Base-by-base conservation (phyloP, 2,888 invertebrate species). In the Dicyrtoma fusca region DNA sequence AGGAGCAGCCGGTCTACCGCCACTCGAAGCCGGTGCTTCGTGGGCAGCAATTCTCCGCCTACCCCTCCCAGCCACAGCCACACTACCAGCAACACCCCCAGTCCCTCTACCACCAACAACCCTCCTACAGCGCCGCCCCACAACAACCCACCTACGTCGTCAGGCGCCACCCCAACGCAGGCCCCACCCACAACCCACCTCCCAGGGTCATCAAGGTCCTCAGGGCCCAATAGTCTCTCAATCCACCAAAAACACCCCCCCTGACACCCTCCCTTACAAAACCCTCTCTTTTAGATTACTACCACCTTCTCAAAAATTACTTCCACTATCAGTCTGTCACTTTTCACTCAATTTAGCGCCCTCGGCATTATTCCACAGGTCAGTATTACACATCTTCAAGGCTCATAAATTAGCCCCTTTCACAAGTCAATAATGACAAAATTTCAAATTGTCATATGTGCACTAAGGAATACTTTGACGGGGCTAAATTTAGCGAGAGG, bases 31-130 rank as follows among this genome's bases (percentile, higher is more conserved):
- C 3, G 4, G 34, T 34, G 4, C 34, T 19, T 14, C 62, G 68
- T 57, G 17, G 42, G 0, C 73, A 75, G 49, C 65, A 70, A 51
- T 57, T 66, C 42, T 11, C 70, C 0, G 75, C 75, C 42, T 73
- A 53, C 4, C 45, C 68, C 14, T 23, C 55, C 21, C 11, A 11
- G 1, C 65, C 45, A 10, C 61, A 59, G 3, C 34, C 34, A 25
- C 69, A 61, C 21, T 69, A 62, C 25, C 21, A 25, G 23, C 57
- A 53, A 17, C 57, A 57, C 14, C 45, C 44, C 47, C 69, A 69
- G 45, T 62, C 65, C 13, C 64, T 49, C 19, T 47, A 59, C 34
- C 19, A 61, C 19, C 63, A 68, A 42, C 64, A 49, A 34, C 57
- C 17, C 19, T 55, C 17, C n/a, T 61, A 57, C 61, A 19, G 8